phyloP scores from a whole-genome alignment of 1,140 invertebrate genomes.

The Ridgeia piscesae region DNA sequence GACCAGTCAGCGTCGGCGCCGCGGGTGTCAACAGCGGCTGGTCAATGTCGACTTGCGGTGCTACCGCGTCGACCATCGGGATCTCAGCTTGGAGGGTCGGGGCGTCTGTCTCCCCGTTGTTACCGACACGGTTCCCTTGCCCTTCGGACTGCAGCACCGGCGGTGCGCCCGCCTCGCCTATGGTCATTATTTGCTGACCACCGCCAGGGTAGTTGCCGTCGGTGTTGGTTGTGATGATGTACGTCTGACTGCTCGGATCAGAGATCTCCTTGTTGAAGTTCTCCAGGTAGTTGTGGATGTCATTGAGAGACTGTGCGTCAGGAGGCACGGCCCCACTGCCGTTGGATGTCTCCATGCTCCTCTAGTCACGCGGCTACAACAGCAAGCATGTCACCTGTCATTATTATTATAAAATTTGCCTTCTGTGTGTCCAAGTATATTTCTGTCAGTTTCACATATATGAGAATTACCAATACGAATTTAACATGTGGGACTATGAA shows the following conservation, averaged over 20 bases:
- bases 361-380: neutral
- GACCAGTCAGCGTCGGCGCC: neutral
- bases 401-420: neutral
- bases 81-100: neutral
- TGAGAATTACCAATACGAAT: too few relatives aligned
- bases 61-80: neutral
- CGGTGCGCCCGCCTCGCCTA: constrained; percentile 13
- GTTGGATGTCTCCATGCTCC: neutral
- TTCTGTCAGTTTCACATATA: too few relatives aligned
- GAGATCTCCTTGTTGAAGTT: constrained; percentile 83
- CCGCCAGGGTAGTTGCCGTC: constrained; percentile 10
- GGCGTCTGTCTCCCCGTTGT: neutral
- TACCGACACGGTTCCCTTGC: constrained; percentile 10
- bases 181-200: constrained; percentile 26
- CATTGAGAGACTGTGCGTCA: constrained; percentile 64
- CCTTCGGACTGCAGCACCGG: neutral
- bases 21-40: constrained; percentile 13
- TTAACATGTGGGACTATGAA: too few relatives aligned
- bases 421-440: too few relatives aligned
- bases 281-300: constrained; percentile 80
- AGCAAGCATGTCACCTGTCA: neutral
- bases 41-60: constrained; percentile 16
- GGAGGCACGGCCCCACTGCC: neutral
- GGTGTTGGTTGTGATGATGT: constrained; percentile 21
- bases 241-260: constrained; percentile 35